Evolutionary conservation across 2,888 invertebrate genomes (phyloP).

Genomic region (Dysmachus trigonus): DNA sequence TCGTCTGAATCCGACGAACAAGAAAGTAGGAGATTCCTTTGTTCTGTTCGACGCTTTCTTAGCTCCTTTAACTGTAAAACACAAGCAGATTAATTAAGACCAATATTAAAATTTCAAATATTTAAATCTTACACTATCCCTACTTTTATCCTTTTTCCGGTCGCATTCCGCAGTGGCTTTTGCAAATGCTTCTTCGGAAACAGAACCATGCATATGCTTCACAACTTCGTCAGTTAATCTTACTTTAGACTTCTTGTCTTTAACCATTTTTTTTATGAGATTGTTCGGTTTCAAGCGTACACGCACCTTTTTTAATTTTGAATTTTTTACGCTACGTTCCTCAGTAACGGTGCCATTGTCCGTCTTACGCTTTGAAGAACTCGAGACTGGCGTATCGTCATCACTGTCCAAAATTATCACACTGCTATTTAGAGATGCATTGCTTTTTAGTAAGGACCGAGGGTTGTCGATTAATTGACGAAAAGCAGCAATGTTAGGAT

Average conservation of each 20-base stretch:
- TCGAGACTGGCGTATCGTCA: constrained; percentile 8
- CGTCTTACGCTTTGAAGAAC: background rate
- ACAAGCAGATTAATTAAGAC: background rate
- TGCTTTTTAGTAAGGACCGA: background rate
- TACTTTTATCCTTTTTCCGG: background rate
- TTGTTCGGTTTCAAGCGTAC: background rate
- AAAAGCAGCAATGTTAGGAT: constrained; percentile 44
- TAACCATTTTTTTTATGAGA: background rate
- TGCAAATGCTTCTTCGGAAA: background rate
- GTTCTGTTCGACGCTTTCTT: background rate
- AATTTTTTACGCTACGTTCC: background rate
- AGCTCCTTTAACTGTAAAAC: background rate
- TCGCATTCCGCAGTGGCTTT: background rate
- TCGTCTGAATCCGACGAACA: constrained; percentile 38
- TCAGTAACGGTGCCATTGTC: background rate
- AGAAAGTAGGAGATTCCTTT: background rate
- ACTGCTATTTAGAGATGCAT: background rate
- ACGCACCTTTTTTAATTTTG: background rate
- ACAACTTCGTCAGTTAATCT: background rate
- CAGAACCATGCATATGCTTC: background rate
- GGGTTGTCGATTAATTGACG: background rate
- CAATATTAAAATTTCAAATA: background rate
- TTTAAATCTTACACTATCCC: constrained; percentile 11
- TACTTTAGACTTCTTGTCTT: background rate
- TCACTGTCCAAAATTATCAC: constrained; percentile 46